Evolutionary conservation across 2,888 invertebrate species (phyloP).

Genomic region (Sphaerophoria rueppellii): DNA sequence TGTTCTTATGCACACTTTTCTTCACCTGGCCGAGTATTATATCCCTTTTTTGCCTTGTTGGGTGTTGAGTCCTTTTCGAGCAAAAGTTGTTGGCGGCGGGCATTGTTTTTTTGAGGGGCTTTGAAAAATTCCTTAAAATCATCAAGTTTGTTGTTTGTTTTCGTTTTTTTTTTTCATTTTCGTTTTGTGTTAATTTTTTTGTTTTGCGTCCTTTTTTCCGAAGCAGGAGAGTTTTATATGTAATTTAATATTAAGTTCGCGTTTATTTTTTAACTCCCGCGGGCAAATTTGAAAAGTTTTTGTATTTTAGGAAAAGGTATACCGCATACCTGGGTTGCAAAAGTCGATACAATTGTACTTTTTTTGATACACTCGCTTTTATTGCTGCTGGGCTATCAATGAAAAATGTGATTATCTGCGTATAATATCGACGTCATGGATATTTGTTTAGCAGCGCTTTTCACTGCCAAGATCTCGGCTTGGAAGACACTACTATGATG

Average conservation of each 20-base stretch:
- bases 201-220: conserved; percentile 17
- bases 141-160: conserved; percentile 67
- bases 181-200: conserved; percentile 29
- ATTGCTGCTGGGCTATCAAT: no score
- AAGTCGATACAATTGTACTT: no score
- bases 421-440: no score
- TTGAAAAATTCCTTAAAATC: conserved; percentile 53
- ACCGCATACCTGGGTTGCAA: no score
- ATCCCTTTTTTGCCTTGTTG: conserved; percentile 40
- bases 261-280: conserved; percentile 66
- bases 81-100: neutral
- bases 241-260: conserved; percentile 66
- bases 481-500: no score
- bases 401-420: no score
- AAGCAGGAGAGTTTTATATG: conserved; percentile 41
- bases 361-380: no score
- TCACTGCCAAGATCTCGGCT: no score
- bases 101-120: neutral
- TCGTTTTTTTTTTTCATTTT: conserved; percentile 10
- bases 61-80: neutral
- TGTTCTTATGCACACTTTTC: conserved; percentile 23
- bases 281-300: conserved; percentile 71
- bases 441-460: no score
- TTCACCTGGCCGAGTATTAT: conserved; percentile 38
- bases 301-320: conserved; percentile 44